phyloP scores from a whole-genome alignment of 2,797 vertebrate genomes.

The Thamnophis elegans region DNA sequence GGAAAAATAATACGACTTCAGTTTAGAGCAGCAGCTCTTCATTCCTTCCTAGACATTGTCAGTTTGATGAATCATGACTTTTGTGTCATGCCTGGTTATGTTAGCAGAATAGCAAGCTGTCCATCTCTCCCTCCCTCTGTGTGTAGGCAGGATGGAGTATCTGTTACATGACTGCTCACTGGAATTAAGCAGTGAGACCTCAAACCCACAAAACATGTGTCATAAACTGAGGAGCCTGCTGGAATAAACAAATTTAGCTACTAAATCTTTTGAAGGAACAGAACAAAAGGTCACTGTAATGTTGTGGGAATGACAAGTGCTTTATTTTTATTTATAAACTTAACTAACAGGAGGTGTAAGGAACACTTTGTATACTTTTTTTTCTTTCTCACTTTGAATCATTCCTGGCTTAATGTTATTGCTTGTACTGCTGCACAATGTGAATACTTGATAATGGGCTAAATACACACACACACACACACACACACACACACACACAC shows the following conservation, averaged over 20 bases:
- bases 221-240: not conserved
- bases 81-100: constrained; percentile 18
- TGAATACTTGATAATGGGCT: not conserved
- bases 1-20: not conserved
- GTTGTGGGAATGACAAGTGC: not conserved
- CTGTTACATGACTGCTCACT: not conserved
- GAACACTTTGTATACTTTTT: not conserved
- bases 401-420: not conserved
- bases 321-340: constrained; percentile 11
- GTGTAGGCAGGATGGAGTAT: not conserved
- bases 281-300: not conserved
- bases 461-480: not conserved
- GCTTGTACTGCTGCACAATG: not conserved
- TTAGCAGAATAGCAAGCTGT: constrained; percentile 1
- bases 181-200: not conserved
- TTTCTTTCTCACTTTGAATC: not conserved
- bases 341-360: constrained; percentile 5
- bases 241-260: not conserved
- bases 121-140: not conserved
- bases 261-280: not conserved
- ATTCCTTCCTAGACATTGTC: constrained; percentile 13
- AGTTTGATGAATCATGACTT: constrained; percentile 35
- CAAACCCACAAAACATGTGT: not conserved
- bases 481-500: not conserved
- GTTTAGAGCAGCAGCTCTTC: constrained; percentile 2